Base-by-base conservation (phyloP, 2,888 invertebrate genomes). In the Scrobipalpa atriplicella region DNA sequence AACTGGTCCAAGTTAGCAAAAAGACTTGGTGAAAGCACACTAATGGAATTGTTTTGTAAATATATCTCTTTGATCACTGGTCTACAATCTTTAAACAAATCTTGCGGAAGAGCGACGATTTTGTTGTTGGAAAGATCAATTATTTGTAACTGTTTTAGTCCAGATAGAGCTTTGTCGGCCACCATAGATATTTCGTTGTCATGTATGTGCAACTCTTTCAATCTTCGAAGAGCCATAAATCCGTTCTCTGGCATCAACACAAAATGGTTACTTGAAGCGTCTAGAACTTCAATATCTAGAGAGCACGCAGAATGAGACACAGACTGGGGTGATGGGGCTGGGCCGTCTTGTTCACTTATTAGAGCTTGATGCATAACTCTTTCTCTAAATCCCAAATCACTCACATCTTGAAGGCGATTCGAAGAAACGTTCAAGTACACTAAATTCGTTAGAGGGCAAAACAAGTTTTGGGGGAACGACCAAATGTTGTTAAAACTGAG, bases 81-180 rank as follows among this genome's bases (percentile, higher is more conserved):
- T 64, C 95, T 93, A 78, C 95, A 95, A 87, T 97, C 97, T 82
- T 94, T 94, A 81, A 98, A 98, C 72, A 98, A 90, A 80, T 96
- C 96, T 71, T 96, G 95, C 56, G 98, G 98, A 74, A 99, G 93
- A 65, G 97, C 96, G 51, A 96, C 96, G 72, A 99, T 95, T 93
- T 97, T 96, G 88, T 99, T 99, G 78, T 97, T 96, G 41, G 98
- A 97, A 66, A 99, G 91, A 90, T 98, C 98, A 71, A 99, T 94
- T 78, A 97, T 95, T 90, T 96, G 96, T 72, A 99, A 90, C 71
- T 96, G 95, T 83, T 96, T 95, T 62, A 98, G 90, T 19, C 97
- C 97, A 69, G 95, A 94, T 67, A 98, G 91, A 0, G 98, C 97
- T 78, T 95, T 95, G 84, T 98, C 97, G 64, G 96, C 96, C 1